These are phyloP conservation scores for Melanchra persicariae DNA, from an alignment of 2,888 invertebrate species.

Conservation along the genomic window DNA sequence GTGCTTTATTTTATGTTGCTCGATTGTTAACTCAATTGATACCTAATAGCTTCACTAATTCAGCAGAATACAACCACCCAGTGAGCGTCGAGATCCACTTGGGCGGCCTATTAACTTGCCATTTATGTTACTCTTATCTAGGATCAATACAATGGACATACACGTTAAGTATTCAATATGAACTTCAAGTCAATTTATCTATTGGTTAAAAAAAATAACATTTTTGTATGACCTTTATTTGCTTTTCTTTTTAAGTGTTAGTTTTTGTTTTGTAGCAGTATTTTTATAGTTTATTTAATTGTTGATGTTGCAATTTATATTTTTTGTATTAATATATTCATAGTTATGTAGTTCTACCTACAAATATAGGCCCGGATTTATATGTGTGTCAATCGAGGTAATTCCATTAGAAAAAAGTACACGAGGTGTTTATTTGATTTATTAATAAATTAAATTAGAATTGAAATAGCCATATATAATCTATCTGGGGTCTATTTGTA, in stretches of 20 bases:
- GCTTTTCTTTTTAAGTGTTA: constrained; percentile 25
- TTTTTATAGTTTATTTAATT: constrained; percentile 1
- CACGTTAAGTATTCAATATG: neutral
- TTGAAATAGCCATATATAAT: neutral
- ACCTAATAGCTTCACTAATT: neutral
- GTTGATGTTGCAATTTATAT: neutral
- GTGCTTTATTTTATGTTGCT: neutral
- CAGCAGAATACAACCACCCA: neutral
- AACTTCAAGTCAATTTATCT: neutral
- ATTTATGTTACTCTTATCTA: neutral
- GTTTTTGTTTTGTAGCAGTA: constrained; percentile 14
- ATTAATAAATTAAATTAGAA: no score
- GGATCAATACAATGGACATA: constrained; percentile 2
- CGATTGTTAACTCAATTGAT: neutral
- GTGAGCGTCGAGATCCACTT: neutral
- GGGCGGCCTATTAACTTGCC: neutral
- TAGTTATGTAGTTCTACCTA: neutral
- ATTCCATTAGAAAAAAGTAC: neutral
- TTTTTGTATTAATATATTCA: constrained; percentile 6
- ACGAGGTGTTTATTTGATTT: neutral
- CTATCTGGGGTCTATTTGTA: neutral
- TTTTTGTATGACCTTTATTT: neutral
- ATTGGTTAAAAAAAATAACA: neutral
- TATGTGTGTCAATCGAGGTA: neutral
- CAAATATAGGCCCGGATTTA: neutral